Conservation (phyloP, 1,140 invertebrate species). For the Bombus huntii region DNA sequence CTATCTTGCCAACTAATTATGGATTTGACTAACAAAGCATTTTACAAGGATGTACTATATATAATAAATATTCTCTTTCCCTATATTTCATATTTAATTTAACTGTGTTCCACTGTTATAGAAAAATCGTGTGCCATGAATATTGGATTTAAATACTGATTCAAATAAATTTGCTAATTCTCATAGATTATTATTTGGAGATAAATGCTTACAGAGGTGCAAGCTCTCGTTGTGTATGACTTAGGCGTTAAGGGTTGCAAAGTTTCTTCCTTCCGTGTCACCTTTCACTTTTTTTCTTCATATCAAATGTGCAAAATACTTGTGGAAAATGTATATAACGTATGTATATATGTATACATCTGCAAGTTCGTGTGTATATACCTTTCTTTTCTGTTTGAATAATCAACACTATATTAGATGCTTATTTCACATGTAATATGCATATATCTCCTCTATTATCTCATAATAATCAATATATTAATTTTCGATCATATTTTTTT, state of each 20-base stretch:
- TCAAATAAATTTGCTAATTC: not conserved
- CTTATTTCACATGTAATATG: slow-evolving; percentile 64
- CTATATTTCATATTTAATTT: not conserved
- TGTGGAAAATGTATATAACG: slow-evolving; percentile 79
- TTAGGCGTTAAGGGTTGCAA: slow-evolving; percentile 72
- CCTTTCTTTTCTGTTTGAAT: slow-evolving; percentile 66
- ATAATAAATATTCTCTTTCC: not conserved
- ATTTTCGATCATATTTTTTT: slow-evolving; percentile 79
- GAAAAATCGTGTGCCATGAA: slow-evolving; percentile 1
- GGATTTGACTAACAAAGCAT: slow-evolving; percentile 10
- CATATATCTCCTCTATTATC: slow-evolving; percentile 75
- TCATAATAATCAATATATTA: slow-evolving; percentile 77
- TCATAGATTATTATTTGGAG: slow-evolving; percentile 33
- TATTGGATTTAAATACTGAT: not conserved
- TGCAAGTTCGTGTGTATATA: slow-evolving; percentile 65
- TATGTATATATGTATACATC: slow-evolving; percentile 69
- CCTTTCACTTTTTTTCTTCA: slow-evolving; percentile 66
- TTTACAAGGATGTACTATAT: not conserved
- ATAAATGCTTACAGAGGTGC: slow-evolving; percentile 70
- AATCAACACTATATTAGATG: slow-evolving; percentile 79
- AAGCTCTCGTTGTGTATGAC: slow-evolving; percentile 65
- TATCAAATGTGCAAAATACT: slow-evolving; percentile 82
- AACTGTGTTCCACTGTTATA: not conserved
- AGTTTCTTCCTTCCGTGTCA: slow-evolving; percentile 58
- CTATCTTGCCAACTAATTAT: slow-evolving; percentile 41